Evolutionary conservation across 2,888 invertebrate species (phyloP), one percentile per base, ranked within the genome.

Genomic region (Beris morrisii): DNA sequence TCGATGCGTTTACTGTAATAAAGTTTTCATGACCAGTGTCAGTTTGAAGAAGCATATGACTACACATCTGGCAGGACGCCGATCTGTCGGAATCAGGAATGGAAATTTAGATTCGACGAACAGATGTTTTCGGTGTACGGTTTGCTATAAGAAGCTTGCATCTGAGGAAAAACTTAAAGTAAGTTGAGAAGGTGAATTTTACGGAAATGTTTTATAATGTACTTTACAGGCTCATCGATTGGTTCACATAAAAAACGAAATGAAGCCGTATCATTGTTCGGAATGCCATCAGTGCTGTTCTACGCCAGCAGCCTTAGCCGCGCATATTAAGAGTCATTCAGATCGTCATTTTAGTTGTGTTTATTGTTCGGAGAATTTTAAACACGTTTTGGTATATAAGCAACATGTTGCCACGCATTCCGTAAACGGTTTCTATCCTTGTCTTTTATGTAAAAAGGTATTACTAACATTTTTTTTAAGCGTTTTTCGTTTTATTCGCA

Each of bases 271-370:
- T 69, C 84, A 88, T 74, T 91, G 90, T 75, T 81, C 84, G 46
- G 80, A 84, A 53, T 89, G 90, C 73, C 81, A 82, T 44, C 88
- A 88, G 75, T 78, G 87, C 61, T 90, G 90, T 77, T 83, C 89
- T 74, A 90, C 87, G 72, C 88, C 88, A 74, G 87, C 89, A 0
- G 90, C 90, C 4, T 79, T 91, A 28, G 84, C 87, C 3, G 88
- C 89, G 72, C 91, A 91, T 76, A 76, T 87, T 67, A 90, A 89
- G 79, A 87, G 86, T 4, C 91, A 91, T 84, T 65, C 71, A 28
- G 69, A 67, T 54, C 67, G 67, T 1, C 57, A 50, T n/a, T 73
- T 72, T 61, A 67, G 69, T 2, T 92, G 92, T 75, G 88, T 89
- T 0, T 87, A 90, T 73, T 92, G 92, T 76, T 84, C 85, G 65